Conservation (phyloP, 2,113 vertebrate genomes). For the Oryctolagus cuniculus region DNA sequence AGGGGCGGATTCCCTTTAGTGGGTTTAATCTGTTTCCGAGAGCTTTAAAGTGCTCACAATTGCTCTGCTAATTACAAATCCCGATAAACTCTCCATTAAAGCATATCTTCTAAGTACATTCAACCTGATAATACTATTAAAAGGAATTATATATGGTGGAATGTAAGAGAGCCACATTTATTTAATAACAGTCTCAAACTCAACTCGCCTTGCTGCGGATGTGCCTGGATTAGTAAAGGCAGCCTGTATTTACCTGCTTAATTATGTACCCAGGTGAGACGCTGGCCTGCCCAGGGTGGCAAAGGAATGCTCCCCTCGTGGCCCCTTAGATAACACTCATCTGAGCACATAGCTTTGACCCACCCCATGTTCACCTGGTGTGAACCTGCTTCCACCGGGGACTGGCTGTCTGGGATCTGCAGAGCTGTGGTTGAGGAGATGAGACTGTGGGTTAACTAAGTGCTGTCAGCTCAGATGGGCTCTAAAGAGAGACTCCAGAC, state of each 20-base stretch:
- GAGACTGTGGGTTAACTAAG: not conserved
- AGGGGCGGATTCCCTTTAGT: slow-evolving; percentile 76
- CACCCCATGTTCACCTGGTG: not conserved
- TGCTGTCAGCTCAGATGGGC: not conserved
- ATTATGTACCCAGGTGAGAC: not conserved
- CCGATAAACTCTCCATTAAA: slow-evolving; percentile 71
- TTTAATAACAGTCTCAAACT: slow-evolving; percentile 63
- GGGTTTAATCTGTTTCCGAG: slow-evolving; percentile 71
- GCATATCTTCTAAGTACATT: slow-evolving; percentile 63
- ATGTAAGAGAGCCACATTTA: slow-evolving; percentile 57
- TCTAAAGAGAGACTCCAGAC: not conserved
- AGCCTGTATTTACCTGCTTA: not conserved
- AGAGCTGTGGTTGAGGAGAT: not conserved
- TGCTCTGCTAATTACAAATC: slow-evolving; percentile 75
- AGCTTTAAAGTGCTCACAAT: slow-evolving; percentile 70
- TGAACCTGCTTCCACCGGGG: not conserved
- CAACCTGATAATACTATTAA: slow-evolving; percentile 58
- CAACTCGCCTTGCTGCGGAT: not conserved
- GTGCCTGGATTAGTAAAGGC: not conserved
- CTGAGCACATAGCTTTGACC: not conserved
- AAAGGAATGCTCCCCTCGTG: not conserved
- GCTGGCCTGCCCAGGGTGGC: not conserved
- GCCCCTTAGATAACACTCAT: not conserved
- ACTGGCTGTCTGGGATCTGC: not conserved
- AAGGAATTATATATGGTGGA: slow-evolving; percentile 51